Percentiles rank a stretch among this genome's conserved stretches.
Conservation (phyloP, 2,113 vertebrate genomes). For the Poicephalus gulielmi region DNA sequence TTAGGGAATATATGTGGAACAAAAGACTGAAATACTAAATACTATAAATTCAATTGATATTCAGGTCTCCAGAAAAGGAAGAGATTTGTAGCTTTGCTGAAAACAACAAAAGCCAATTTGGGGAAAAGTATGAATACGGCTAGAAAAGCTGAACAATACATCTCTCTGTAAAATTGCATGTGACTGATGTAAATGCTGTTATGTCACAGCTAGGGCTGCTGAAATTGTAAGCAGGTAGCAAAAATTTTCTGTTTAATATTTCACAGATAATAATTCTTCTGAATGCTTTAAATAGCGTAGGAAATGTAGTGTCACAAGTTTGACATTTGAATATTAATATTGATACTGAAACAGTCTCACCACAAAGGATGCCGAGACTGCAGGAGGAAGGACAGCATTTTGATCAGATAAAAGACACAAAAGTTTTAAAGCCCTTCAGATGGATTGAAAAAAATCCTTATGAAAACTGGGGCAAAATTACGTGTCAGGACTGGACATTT, state of each 20-base stretch:
- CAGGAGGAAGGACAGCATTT: conserved; percentile 50
- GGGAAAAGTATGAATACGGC: neutral
- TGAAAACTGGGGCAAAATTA: neutral
- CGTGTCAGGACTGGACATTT: neutral
- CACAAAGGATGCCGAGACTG: conserved; percentile 67
- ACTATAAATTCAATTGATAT: conserved; percentile 1
- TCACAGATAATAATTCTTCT: conserved; percentile 69
- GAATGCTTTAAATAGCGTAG: conserved; percentile 72
- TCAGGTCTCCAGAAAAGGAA: conserved; percentile 14
- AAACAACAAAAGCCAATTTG: conserved; percentile 31
- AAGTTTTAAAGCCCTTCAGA: conserved; percentile 28
- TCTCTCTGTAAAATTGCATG: conserved; percentile 10
- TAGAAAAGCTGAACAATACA: neutral
- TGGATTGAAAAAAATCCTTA: neutral
- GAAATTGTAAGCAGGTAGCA: conserved; percentile 59
- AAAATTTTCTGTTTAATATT: conserved; percentile 66
- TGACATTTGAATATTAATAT: conserved; percentile 80
- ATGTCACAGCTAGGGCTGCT: conserved; percentile 47
- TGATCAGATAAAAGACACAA: conserved; percentile 50
- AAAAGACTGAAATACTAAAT: conserved; percentile 6
- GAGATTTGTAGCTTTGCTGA: conserved; percentile 17
- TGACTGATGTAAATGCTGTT: conserved; percentile 20
- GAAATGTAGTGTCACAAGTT: conserved; percentile 75
- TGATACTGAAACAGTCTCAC: conserved; percentile 76
- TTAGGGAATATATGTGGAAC: neutral